phyloP scores from a whole-genome alignment of 2,888 invertebrate species.

The Perithous albicinctus region DNA sequence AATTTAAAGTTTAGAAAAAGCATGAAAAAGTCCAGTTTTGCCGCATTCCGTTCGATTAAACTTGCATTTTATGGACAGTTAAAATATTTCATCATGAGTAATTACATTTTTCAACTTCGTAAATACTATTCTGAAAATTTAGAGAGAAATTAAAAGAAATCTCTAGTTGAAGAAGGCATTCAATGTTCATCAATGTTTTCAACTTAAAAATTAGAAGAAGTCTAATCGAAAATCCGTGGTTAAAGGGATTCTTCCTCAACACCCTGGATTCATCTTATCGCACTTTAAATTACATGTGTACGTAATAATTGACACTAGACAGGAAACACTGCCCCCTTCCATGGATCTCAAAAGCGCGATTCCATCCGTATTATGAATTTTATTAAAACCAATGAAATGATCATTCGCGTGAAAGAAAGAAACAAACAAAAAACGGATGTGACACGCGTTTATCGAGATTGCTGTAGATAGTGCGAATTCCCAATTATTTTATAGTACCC shows the following conservation, averaged over 20 bases:
- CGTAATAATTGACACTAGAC: constrained; percentile 30
- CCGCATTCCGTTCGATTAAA: no score
- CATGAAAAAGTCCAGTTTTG: no score
- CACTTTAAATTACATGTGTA: constrained; percentile 18
- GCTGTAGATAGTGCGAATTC: constrained; percentile 58
- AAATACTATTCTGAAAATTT: no score
- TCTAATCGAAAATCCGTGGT: not conserved
- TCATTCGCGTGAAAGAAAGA: constrained; percentile 9
- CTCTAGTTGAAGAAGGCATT: not conserved
- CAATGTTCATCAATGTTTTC: no score
- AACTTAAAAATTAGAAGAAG: not conserved
- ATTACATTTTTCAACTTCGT: not conserved
- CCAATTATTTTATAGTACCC: constrained; percentile 54
- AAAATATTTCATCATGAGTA: not conserved
- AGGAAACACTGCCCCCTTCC: constrained; percentile 68
- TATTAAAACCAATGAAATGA: constrained; percentile 11
- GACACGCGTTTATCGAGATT: constrained; percentile 54
- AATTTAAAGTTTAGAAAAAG: no score
- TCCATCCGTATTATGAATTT: constrained; percentile 9
- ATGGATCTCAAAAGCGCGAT: constrained; percentile 60
- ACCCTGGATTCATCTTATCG: constrained; percentile 7
- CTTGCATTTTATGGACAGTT: not conserved
- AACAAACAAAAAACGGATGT: not conserved
- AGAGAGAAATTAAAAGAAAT: not conserved
- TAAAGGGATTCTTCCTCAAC: no score